These are phyloP conservation scores for Heliothis subflexa DNA, from an alignment of 1,140 invertebrate species.

Conservation along the genomic window DNA sequence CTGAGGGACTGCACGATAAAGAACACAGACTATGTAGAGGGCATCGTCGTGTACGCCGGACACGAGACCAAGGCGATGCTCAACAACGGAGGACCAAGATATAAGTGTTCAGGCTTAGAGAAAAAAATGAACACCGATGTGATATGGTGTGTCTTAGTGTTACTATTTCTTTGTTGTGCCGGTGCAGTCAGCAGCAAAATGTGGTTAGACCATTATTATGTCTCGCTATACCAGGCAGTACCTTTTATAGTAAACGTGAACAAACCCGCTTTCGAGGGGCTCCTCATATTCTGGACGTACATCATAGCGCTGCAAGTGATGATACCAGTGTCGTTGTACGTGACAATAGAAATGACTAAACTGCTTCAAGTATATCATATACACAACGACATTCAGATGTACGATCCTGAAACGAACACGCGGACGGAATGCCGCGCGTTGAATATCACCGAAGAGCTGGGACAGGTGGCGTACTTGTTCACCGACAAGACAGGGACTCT, in stretches of 20 bases:
- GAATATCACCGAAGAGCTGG: conserved; percentile 98
- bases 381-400: conserved; percentile 95
- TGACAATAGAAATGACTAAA: conserved; percentile 98
- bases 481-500: conserved; percentile 99
- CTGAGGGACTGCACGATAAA: conserved; percentile 97
- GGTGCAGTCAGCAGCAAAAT: conserved; percentile 96
- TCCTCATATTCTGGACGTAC: conserved; percentile 97
- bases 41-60: conserved; percentile 98
- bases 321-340: conserved; percentile 98
- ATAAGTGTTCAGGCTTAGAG: conserved; percentile 97
- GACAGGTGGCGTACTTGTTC: conserved; percentile 98
- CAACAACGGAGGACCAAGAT: conserved; percentile 98
- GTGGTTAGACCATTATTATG: conserved; percentile 88
- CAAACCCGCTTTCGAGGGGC: conserved; percentile 91
- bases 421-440: conserved; percentile 97
- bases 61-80: conserved; percentile 99
- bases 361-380: conserved; percentile 98
- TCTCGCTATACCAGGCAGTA: conserved; percentile 63
- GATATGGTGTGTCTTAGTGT: conserved; percentile 97
- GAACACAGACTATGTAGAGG: conserved; percentile 96
- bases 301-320: conserved; percentile 98
- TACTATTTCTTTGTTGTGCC: conserved; percentile 95
- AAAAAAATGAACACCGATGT: conserved; percentile 98
- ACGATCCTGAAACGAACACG: conserved; percentile 93
- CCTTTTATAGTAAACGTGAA: conserved; percentile 88